Percentiles rank a stretch among this genome's conserved stretches.
phyloP scores from a whole-genome alignment of 2,797 vertebrate species.

The Halcyon badia region DNA sequence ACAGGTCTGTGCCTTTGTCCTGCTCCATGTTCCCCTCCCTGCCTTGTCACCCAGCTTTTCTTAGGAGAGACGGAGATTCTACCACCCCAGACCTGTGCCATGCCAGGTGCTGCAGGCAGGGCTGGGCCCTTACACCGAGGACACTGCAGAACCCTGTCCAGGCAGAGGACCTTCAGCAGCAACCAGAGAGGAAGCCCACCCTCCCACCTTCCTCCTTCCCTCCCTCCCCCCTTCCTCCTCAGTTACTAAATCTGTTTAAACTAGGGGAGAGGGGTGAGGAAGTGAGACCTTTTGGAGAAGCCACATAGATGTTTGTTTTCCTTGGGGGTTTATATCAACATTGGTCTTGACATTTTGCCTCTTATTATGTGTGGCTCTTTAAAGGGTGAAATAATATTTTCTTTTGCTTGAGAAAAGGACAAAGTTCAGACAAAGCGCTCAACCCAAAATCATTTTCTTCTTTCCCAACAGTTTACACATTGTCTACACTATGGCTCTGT shows the following conservation, averaged over 20 bases:
- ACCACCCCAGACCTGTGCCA: fast-evolving
- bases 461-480: slow-evolving; percentile 54
- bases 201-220: background rate
- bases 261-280: slow-evolving; percentile 77
- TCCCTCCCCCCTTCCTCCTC: slow-evolving; percentile 33
- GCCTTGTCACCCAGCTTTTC: background rate
- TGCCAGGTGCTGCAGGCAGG: background rate
- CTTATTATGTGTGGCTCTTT: slow-evolving; percentile 86
- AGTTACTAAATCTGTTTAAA: slow-evolving; percentile 78
- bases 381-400: slow-evolving; percentile 89
- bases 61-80: fast-evolving
- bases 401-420: slow-evolving; percentile 86
- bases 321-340: slow-evolving; percentile 86
- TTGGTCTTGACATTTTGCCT: slow-evolving; percentile 86
- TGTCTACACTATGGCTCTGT: background rate
- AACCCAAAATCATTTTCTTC: slow-evolving; percentile 77
- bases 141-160: fast-evolving
- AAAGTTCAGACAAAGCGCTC: slow-evolving; percentile 82
- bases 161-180: background rate
- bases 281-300: slow-evolving; percentile 79
- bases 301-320: slow-evolving; percentile 85
- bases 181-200: background rate
- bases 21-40: background rate
- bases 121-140: background rate
- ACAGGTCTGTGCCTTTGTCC: fast-evolving